Base-by-base conservation (phyloP, 2,797 vertebrate genomes). In the Anabacerthia variegaticeps region DNA sequence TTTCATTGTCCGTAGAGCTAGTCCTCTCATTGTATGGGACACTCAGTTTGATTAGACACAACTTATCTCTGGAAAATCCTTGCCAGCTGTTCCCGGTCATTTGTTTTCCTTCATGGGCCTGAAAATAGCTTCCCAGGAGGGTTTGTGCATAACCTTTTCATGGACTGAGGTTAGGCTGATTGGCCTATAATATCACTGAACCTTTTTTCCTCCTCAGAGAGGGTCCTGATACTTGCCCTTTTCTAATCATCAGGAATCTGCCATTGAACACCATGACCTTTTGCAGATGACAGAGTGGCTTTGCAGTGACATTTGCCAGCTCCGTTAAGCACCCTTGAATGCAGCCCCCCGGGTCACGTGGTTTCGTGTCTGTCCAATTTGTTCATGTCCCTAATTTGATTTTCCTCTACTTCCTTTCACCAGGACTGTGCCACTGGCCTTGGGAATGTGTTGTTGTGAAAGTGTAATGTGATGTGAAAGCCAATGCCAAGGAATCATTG, bases 81-180 rank as follows among this genome's bases (percentile, higher is more conserved):
- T 68, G 18, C 23, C 7, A 46, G 44, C 34, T 22, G 4, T 84
- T 88, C 24, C 28, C 4, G 44, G 62, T 44, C 2, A 24, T 55
- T 59, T 43, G 6, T 46, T 94, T 84, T 88, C 34, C 22, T 59
- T 77, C 10, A 7, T 36, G 19, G 9, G 16, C 27, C 62, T 74
- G 48, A 24, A 86, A 84, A 48, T 19, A 58, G 10, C 30, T 69
- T 88, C 59, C 51, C 7, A 4, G 52, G 44, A 66, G 27, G 32
- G 12, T 86, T 90, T 77, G 39, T 86, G 48, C 24, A 14, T 92
- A 67, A 88, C 61, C 72, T 93, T 93, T 92, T 36, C 14, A 28
- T 77, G 49, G 24, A 11, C 24, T 56, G 73, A 32, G 36, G 51
- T 93, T 55, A 23, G 32, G 8, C 43, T 80, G 76, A 14, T 73